Evolutionary conservation across 2,113 vertebrate genomes (phyloP).

Genomic region (Chamaea fasciata): DNA sequence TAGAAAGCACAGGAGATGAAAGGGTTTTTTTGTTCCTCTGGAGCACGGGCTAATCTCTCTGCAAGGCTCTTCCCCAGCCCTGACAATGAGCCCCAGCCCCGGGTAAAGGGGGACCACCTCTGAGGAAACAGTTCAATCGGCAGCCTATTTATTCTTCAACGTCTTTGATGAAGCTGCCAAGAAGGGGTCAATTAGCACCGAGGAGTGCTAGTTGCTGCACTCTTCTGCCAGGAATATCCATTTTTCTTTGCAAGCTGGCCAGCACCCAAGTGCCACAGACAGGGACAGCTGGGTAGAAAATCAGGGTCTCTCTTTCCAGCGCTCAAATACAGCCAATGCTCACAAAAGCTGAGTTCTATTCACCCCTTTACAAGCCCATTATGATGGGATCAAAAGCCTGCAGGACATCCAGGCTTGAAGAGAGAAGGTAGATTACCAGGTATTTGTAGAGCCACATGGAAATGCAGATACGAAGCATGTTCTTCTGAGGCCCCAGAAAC

Average conservation of each 20-base stretch:
- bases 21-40: background rate
- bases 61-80: background rate
- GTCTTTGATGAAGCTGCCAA: conserved; percentile 54
- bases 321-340: background rate
- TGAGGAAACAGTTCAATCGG: conserved; percentile 24
- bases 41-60: background rate
- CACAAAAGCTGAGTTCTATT: background rate
- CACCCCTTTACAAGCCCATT: background rate
- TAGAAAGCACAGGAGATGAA: background rate
- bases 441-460: background rate
- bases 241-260: conserved; percentile 20
- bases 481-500: background rate
- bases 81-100: background rate
- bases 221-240: conserved; percentile 17
- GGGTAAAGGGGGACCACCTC: conserved; percentile 9
- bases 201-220: background rate
- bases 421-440: background rate
- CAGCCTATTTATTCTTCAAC: background rate
- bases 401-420: background rate
- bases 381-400: background rate
- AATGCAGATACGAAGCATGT: background rate
- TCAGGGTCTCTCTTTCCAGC: background rate
- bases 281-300: background rate
- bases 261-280: background rate
- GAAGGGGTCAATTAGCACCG: background rate